Percentiles rank a stretch among this genome's conserved stretches.
phyloP scores from a whole-genome alignment of 2,888 invertebrate species.

The Busseola fusca region DNA sequence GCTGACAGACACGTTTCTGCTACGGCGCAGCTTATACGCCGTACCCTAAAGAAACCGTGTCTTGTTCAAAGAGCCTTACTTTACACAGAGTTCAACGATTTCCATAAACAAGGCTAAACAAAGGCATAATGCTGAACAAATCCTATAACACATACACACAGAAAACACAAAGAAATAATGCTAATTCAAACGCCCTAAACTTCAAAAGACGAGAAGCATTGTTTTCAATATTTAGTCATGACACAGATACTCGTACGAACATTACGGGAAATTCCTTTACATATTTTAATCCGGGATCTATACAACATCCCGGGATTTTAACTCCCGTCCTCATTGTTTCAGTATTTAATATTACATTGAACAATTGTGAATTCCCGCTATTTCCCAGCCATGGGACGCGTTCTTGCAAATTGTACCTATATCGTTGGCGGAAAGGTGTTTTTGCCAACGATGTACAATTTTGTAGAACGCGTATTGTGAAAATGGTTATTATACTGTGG shows the following conservation, averaged over 20 bases:
- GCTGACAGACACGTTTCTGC: too few species aligned
- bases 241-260: conserved; percentile 35
- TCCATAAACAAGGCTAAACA: not conserved
- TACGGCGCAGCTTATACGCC: not conserved
- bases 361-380: conserved; percentile 56
- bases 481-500: conserved; percentile 41
- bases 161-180: conserved; percentile 29
- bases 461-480: conserved; percentile 13
- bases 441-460: not conserved
- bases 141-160: not conserved
- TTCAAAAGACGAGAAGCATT: conserved; percentile 45
- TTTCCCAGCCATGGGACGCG: conserved; percentile 36
- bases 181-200: conserved; percentile 31
- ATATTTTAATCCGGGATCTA: conserved; percentile 65
- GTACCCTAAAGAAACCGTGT: not conserved
- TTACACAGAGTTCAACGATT: not conserved
- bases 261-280: conserved; percentile 51
- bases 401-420: conserved; percentile 57
- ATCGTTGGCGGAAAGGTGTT: conserved; percentile 41
- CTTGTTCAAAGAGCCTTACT: not conserved
- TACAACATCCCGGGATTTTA: conserved; percentile 51
- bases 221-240: conserved; percentile 57
- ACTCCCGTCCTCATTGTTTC: conserved; percentile 57
- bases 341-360: conserved; percentile 63
- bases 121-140: conserved; percentile 13